phyloP scores from a whole-genome alignment of 2,113 vertebrate species.

The Equus przewalskii region DNA sequence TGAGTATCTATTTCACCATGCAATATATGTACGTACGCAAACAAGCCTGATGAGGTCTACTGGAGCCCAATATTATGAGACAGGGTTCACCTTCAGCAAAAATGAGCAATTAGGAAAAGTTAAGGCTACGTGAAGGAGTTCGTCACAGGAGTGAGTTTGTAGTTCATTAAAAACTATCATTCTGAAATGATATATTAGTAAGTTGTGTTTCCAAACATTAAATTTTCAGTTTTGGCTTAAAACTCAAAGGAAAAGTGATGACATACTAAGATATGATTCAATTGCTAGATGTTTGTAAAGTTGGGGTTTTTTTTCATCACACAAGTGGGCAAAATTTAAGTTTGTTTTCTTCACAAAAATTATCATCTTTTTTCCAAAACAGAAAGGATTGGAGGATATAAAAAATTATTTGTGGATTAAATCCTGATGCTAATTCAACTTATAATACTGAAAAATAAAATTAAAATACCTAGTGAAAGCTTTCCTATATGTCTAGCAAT shows the following conservation, averaged over 20 bases:
- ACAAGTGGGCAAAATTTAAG: neutral
- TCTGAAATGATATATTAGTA: neutral
- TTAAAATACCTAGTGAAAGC: neutral
- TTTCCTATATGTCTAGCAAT: neutral
- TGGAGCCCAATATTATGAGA: conserved; percentile 45
- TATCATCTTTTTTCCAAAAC: conserved; percentile 36
- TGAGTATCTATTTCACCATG: neutral
- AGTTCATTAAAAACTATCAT: neutral
- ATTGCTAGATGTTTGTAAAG: neutral
- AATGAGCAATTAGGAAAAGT: neutral
- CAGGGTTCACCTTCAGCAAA: conserved; percentile 23
- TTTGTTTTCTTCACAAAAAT: conserved; percentile 13
- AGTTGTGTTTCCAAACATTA: conserved; percentile 41
- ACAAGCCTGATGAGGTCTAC: conserved; percentile 6
- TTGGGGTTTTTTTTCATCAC: neutral
- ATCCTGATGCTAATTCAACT: conserved; percentile 49
- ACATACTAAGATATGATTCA: neutral
- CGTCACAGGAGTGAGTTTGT: neutral
- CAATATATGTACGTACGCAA: neutral
- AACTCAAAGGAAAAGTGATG: conserved; percentile 7
- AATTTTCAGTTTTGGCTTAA: neutral
- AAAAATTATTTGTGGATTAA: conserved; percentile 45
- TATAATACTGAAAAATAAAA: conserved; percentile 47
- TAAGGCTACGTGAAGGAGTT: neutral
- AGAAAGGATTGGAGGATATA: neutral